Evolutionary conservation across 2,888 invertebrate species (phyloP).

Genomic region (Pollenia labialis): DNA sequence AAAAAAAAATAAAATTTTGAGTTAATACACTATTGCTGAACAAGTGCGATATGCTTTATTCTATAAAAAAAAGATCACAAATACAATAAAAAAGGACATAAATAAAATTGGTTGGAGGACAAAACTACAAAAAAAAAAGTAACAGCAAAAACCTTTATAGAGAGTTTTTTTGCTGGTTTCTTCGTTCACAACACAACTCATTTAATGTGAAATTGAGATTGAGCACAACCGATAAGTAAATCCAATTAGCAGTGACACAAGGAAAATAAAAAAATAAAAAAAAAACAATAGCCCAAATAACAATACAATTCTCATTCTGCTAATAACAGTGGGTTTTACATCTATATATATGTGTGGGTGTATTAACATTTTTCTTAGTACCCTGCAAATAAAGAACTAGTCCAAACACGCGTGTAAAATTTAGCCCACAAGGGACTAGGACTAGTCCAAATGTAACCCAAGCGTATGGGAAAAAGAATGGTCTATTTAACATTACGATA

Average conservation of each 20-base stretch:
- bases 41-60: no score
- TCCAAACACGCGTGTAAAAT: no score
- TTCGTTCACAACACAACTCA: conserved; percentile 59
- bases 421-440: no score
- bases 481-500: no score
- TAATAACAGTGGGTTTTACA: conserved; percentile 32
- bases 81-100: not conserved
- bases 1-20: no score
- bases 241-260: conserved; percentile 74
- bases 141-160: not conserved
- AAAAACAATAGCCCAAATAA: conserved; percentile 21
- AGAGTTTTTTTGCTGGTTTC: conserved; percentile 1
- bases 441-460: no score
- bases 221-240: conserved; percentile 74
- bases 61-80: not conserved
- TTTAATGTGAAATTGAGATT: conserved; percentile 75
- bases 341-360: not conserved
- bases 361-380: not conserved
- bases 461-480: no score
- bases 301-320: conserved; percentile 3
- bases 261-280: not conserved
- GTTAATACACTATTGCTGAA: no score
- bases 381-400: no score
- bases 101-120: conserved; percentile 4
- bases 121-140: not conserved